Conservation (phyloP, 1,140 invertebrate genomes). For the Ephestia elutella region DNA sequence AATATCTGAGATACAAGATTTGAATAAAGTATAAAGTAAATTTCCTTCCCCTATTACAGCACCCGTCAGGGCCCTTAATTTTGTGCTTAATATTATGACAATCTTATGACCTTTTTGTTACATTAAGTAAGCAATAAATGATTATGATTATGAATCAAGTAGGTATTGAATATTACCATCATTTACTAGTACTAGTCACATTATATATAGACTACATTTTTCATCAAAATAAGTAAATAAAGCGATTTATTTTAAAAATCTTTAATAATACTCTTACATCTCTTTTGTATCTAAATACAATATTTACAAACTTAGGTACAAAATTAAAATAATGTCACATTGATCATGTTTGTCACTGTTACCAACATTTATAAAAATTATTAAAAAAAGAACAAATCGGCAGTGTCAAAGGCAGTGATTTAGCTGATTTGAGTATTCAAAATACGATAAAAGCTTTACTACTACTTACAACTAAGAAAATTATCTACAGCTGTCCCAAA, state of each 20-base stretch:
- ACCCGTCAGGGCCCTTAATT: no score
- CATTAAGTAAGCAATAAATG: no score
- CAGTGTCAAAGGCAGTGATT: slow-evolving; percentile 55
- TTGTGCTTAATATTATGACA: no score
- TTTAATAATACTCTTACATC: slow-evolving; percentile 68
- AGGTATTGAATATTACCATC: no score
- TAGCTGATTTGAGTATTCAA: slow-evolving; percentile 61
- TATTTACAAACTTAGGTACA: slow-evolving; percentile 67
- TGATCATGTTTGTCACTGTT: slow-evolving; percentile 19
- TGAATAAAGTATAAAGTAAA: no score
- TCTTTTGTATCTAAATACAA: slow-evolving; percentile 68
- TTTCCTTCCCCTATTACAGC: no score
- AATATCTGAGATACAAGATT: no score
- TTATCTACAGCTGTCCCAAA: slow-evolving; percentile 38
- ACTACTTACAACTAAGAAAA: slow-evolving; percentile 14
- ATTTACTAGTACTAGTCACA: no score
- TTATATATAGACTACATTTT: no score
- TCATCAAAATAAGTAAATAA: neutral
- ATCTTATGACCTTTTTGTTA: no score
- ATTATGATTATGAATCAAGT: neutral
- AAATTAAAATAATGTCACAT: slow-evolving; percentile 45
- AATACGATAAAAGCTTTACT: slow-evolving; percentile 33
- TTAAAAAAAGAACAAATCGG: slow-evolving; percentile 19
- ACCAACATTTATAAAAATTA: slow-evolving; percentile 14
- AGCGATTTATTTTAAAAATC: slow-evolving; percentile 42